Conservation (phyloP, 2,797 vertebrate species). For the Rhinella marina region DNA sequence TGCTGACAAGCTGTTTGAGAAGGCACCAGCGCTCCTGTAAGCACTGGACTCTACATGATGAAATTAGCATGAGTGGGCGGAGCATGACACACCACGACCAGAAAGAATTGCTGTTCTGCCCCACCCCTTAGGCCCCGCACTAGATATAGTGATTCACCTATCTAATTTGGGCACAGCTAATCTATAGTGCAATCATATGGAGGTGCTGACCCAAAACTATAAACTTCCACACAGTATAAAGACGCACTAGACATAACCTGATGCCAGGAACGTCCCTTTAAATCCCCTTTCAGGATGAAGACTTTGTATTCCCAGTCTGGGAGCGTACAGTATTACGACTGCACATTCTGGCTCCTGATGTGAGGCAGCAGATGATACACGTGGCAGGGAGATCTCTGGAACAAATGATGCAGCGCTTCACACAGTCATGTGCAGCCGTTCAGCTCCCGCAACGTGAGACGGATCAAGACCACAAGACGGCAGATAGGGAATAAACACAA, state of each 20-base stretch:
- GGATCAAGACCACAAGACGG: conserved; percentile 29
- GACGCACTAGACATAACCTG: neutral
- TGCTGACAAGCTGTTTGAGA: too few relatives aligned
- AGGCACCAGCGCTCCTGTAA: too few relatives aligned
- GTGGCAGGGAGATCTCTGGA: conserved; percentile 30
- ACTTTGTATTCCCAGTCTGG: neutral
- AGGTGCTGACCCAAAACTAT: too few relatives aligned
- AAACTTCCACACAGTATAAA: too few relatives aligned
- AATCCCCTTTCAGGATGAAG: neutral
- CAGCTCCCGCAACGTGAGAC: conserved; percentile 1
- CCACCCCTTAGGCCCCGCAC: too few relatives aligned
- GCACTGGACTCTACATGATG: too few relatives aligned
- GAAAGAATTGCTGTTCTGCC: too few relatives aligned
- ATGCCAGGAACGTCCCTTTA: neutral
- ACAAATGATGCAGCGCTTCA: conserved; percentile 29
- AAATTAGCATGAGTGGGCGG: too few relatives aligned
- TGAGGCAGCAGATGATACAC: conserved; percentile 12
- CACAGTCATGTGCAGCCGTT: conserved; percentile 32
- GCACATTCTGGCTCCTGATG: neutral
- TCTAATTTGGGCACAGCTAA: too few relatives aligned
- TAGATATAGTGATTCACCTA: too few relatives aligned
- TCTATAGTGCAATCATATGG: too few relatives aligned
- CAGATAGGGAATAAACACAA: neutral
- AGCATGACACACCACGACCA: too few relatives aligned
- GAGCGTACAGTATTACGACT: neutral